Evolutionary conservation across 2,888 invertebrate genomes (phyloP), one percentile per base, ranked within the genome.

Genomic region (Epinotia ramella): DNA sequence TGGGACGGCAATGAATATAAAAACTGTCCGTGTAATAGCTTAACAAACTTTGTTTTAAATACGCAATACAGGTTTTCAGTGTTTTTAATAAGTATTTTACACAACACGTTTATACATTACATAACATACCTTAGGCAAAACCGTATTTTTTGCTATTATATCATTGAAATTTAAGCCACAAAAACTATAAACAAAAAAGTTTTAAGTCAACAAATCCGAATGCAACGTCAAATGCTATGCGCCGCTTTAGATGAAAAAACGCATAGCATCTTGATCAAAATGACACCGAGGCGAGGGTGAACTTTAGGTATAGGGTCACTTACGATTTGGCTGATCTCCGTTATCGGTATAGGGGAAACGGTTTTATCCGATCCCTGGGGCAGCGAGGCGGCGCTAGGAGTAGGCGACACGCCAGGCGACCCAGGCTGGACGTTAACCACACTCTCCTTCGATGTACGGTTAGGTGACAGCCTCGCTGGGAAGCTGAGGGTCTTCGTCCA

Each of bases 401-500:
- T 96, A 77, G 96, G 96, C 60, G 96, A 96, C 77, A 94, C 94
- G 80, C 94, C 95, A 81, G 87, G 96, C 72, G 92, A 91, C 75
- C 86, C 94, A 53, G 95, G 94, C 82, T 95, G 95, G 80, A 95
- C 95, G 86, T 95, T 95, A 76, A 95, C 94, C 79, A 95, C 95
- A 91, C 95, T 95, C 88, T 97, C 97, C 92, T 97, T 97, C 59
- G 96, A 96, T 73, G 96, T 96, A 86, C 97, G 96, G 89, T 97
- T 97, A 18, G 97, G 97, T 77, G 97, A 97, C 87, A 97, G 95
- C 91, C 98, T 95, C 85, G 97, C 96, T 78, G 98, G 98, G 91
- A 98, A 98, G 95, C 97, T 98, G 88, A 98, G 95, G 83, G 97
- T 98, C 95, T 98, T 98, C 92, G 97, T 98, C 98, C 98, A 98